These are phyloP conservation scores for Drosophila sulfurigaster DNA, from an alignment of 1,140 invertebrate species.

Conservation along the genomic window DNA sequence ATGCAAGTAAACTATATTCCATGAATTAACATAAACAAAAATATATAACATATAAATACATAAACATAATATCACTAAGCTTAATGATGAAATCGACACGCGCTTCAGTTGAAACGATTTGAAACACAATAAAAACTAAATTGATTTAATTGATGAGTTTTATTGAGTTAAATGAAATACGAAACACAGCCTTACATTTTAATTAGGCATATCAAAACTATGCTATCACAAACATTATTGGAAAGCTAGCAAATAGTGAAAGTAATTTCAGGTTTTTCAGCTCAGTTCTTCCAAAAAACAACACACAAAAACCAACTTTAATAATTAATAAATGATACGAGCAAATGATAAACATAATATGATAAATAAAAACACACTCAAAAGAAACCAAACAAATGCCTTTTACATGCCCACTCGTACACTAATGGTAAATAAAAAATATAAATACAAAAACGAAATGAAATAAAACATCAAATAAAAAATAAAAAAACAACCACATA, in stretches of 20 bases:
- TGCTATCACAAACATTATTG: slow-evolving; percentile 29
- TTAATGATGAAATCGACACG: slow-evolving; percentile 37
- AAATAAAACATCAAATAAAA: slow-evolving; percentile 24
- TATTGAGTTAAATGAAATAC: slow-evolving; percentile 26
- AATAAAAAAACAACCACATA: slow-evolving; percentile 14
- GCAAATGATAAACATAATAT: slow-evolving; percentile 21
- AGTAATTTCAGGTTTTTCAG: slow-evolving; percentile 68
- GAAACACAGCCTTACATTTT: slow-evolving; percentile 38
- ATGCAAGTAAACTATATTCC: slow-evolving; percentile 52
- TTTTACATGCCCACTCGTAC: slow-evolving; percentile 82
- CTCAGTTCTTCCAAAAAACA: slow-evolving; percentile 70
- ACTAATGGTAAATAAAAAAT: slow-evolving; percentile 52
- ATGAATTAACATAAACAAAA: slow-evolving; percentile 52
- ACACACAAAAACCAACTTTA: slow-evolving; percentile 23
- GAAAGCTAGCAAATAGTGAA: slow-evolving; percentile 46
- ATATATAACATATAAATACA: slow-evolving; percentile 40
- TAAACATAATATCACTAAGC: slow-evolving; percentile 51
- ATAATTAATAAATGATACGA: slow-evolving; percentile 30
- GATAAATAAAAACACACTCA: slow-evolving; percentile 39
- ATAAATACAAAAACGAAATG: slow-evolving; percentile 36
- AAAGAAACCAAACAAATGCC: slow-evolving; percentile 80
- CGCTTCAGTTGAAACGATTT: slow-evolving; percentile 51
- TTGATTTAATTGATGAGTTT: slow-evolving; percentile 35
- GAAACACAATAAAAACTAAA: slow-evolving; percentile 50
- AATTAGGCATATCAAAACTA: slow-evolving; percentile 46